These are phyloP conservation scores for Excalfactoria chinensis DNA, from an alignment of 2,113 vertebrate genomes.

Conservation along the genomic window DNA sequence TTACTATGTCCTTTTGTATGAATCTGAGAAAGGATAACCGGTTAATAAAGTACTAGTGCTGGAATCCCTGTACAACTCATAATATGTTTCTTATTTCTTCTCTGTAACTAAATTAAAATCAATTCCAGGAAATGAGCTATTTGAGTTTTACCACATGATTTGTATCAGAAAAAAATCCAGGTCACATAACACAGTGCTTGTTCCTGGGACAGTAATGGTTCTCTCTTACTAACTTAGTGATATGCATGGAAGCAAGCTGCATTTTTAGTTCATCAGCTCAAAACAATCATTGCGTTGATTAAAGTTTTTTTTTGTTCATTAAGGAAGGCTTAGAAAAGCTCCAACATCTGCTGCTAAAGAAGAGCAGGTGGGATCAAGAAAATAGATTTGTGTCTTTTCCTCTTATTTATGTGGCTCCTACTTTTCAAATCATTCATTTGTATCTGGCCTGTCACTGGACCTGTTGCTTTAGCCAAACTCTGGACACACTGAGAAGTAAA, in stretches of 20 bases:
- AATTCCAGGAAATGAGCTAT: background rate
- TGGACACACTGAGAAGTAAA: background rate
- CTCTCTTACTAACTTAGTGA: background rate
- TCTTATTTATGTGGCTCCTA: background rate
- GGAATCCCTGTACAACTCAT: background rate
- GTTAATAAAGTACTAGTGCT: background rate
- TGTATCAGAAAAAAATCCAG: background rate
- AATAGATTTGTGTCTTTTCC: background rate
- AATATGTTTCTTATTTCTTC: background rate
- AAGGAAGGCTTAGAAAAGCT: background rate
- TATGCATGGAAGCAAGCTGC: background rate
- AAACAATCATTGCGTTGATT: background rate
- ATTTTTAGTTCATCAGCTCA: background rate
- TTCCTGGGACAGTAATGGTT: background rate
- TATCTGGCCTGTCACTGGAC: background rate
- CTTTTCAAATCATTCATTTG: background rate
- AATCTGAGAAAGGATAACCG: background rate
- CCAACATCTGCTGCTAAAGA: background rate
- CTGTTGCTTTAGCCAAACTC: background rate
- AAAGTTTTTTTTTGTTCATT: background rate
- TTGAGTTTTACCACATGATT: background rate
- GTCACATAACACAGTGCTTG: background rate
- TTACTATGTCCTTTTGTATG: background rate
- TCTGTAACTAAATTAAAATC: background rate
- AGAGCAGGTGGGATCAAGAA: background rate